A percentile compares a stretch with the other conserved stretches of the same genome.
These are phyloP conservation scores for Sphenodon punctatus DNA, from an alignment of 2,797 vertebrate genomes.

Conservation along the genomic window DNA sequence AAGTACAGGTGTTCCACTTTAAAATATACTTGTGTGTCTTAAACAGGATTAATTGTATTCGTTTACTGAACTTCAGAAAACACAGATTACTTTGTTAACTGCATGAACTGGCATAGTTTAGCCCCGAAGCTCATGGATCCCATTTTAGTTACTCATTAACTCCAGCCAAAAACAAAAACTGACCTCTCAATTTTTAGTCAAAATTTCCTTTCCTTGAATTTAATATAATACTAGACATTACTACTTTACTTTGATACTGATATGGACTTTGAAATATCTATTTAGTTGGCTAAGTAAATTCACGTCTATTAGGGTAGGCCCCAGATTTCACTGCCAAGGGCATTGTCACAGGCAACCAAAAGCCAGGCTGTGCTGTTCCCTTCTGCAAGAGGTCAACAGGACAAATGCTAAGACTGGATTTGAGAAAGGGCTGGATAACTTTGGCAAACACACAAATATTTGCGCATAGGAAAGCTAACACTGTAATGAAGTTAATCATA, in stretches of 20 bases:
- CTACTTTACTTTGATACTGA: background rate
- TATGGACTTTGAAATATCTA: background rate
- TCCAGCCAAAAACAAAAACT: too few species aligned
- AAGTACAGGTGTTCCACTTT: background rate
- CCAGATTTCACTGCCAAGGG: background rate
- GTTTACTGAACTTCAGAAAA: background rate
- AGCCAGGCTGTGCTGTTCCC: background rate
- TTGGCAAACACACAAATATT: slow-evolving; percentile 54
- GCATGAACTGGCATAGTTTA: background rate
- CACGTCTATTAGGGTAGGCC: background rate
- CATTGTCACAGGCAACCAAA: background rate
- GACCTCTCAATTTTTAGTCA: background rate
- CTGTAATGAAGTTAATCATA: slow-evolving; percentile 37
- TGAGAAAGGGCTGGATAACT: slow-evolving; percentile 37
- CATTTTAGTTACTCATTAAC: background rate
- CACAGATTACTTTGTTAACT: background rate
- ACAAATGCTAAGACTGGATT: slow-evolving; percentile 37
- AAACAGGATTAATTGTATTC: background rate
- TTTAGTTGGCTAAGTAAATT: background rate
- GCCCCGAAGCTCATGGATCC: background rate
- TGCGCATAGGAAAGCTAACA: slow-evolving; percentile 44
- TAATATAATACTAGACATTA: background rate
- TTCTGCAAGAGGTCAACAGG: slow-evolving; percentile 33
- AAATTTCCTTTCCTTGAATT: background rate
- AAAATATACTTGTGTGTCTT: background rate